A percentile compares a stretch with the other conserved stretches of the same genome.
Conservation (phyloP, 2,113 vertebrate species). For the Crotophaga sulcirostris region DNA sequence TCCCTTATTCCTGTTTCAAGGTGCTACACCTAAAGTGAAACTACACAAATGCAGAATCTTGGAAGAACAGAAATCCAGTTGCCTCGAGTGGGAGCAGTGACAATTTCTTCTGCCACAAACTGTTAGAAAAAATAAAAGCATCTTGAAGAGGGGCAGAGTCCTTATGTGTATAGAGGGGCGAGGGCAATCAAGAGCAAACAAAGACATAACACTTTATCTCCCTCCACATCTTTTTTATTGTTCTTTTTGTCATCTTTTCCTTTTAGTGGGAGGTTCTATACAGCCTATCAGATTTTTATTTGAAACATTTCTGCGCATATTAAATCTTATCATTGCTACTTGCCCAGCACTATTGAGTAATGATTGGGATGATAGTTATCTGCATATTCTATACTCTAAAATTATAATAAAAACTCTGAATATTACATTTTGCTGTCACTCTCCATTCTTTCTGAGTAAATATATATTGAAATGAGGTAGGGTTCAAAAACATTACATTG, state of each 20-base stretch:
- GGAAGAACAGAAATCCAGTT: background rate
- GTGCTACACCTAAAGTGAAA: background rate
- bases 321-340: conserved; percentile 23
- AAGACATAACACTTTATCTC: background rate
- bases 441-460: background rate
- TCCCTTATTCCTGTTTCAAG: background rate
- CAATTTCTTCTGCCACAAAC: background rate
- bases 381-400: conserved; percentile 11
- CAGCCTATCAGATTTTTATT: background rate
- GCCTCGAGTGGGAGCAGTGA: accelerated
- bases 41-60: background rate
- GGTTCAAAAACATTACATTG: conserved; percentile 7
- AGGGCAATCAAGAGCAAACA: background rate
- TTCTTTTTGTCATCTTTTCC: background rate
- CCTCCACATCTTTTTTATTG: background rate
- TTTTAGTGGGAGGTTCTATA: background rate
- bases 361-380: conserved; percentile 17
- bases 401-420: background rate
- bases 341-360: background rate
- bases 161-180: background rate
- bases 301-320: conserved; percentile 10
- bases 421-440: background rate
- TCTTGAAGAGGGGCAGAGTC: background rate
- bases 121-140: background rate
- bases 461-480: conserved; percentile 10